These are phyloP conservation scores for Drosophila watanabei DNA, from an alignment of 1,140 invertebrate genomes.

Conservation along the genomic window DNA sequence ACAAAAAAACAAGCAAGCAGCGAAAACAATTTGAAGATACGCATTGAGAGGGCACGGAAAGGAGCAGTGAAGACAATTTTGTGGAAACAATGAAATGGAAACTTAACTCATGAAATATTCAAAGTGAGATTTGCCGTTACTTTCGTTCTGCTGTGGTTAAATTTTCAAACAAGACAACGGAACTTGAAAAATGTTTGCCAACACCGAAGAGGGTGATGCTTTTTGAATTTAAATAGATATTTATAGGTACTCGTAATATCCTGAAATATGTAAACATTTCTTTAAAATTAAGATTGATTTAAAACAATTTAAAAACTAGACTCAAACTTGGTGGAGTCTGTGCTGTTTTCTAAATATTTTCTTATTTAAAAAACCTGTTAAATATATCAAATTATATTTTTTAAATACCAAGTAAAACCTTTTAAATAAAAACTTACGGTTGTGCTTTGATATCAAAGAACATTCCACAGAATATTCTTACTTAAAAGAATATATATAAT, in stretches of 20 bases:
- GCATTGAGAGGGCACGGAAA: slow-evolving; percentile 14
- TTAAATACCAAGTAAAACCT: not conserved
- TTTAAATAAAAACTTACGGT: not conserved
- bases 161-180: slow-evolving; percentile 16
- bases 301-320: not conserved
- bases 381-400: not conserved
- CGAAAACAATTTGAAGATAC: slow-evolving; percentile 48
- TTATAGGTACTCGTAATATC: not conserved
- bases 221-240: not conserved
- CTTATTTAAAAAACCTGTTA: not conserved
- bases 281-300: fast-evolving
- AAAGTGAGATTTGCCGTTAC: slow-evolving; percentile 40
- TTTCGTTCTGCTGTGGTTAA: slow-evolving; percentile 16
- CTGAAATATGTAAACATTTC: not conserved
- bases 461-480: not conserved
- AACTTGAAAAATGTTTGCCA: not conserved
- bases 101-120: slow-evolving; percentile 55
- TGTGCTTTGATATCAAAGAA: no score
- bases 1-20: slow-evolving; percentile 29
- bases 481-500: not conserved
- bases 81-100: slow-evolving; percentile 49
- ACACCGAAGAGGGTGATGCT: slow-evolving; percentile 2
- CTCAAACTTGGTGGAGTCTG: not conserved
- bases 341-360: not conserved
- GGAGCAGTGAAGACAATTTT: slow-evolving; percentile 10